Conservation (phyloP, 2,113 vertebrate genomes). For the Haliaeetus leucogaster region DNA sequence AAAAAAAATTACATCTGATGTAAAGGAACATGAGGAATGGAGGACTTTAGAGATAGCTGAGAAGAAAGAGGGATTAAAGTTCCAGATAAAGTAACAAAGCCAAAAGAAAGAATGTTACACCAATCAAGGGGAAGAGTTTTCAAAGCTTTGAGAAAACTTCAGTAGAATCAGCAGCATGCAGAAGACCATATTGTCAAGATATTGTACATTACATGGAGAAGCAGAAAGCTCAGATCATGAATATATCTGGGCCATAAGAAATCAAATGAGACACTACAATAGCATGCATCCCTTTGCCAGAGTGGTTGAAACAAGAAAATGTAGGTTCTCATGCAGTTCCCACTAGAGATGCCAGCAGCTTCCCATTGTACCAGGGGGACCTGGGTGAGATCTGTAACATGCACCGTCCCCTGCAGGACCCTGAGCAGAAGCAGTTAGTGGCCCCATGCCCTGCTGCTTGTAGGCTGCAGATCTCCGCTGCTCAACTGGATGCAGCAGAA, state of each 20-base stretch:
- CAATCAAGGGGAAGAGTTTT: not conserved
- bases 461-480: not conserved
- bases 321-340: not conserved
- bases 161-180: not conserved
- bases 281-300: not conserved
- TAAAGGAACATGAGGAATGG: not conserved
- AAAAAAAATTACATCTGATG: not conserved
- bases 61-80: not conserved
- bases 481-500: not conserved
- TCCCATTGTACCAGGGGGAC: not conserved
- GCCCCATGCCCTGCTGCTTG: not conserved
- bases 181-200: not conserved
- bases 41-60: not conserved
- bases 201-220: not conserved
- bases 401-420: not conserved
- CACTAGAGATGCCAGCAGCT: not conserved
- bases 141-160: not conserved
- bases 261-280: not conserved
- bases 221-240: not conserved
- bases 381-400: not conserved
- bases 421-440: not conserved
- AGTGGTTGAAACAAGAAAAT: not conserved
- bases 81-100: not conserved
- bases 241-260: not conserved
- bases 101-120: not conserved